A percentile compares a stretch with the other conserved stretches of the same genome.
Conservation (phyloP, 2,888 invertebrate genomes). For the Lithophane ornitopus region DNA sequence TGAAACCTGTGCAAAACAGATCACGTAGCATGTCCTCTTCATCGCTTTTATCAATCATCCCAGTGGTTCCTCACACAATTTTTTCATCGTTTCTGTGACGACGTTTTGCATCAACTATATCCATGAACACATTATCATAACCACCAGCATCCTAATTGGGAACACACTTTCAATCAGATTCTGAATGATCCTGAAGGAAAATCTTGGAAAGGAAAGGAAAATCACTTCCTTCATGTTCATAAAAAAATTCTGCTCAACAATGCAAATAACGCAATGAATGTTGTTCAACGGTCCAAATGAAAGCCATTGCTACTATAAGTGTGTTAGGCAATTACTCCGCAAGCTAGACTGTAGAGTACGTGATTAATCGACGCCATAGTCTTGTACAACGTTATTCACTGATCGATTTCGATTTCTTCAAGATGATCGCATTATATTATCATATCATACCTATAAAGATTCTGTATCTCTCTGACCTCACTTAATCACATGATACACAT, state of each 20-base stretch:
- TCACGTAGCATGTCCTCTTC: neutral
- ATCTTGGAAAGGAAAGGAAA: too few species aligned
- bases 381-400: neutral
- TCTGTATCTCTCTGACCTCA: constrained; percentile 34
- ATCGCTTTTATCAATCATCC: neutral
- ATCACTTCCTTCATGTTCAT: too few species aligned
- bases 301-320: too few species aligned
- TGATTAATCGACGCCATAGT: neutral
- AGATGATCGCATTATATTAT: constrained; percentile 39
- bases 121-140: neutral
- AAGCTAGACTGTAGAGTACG: neutral
- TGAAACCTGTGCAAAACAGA: neutral
- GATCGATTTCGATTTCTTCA: constrained; percentile 31
- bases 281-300: too few species aligned
- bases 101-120: neutral
- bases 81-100: too few species aligned
- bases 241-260: too few species aligned
- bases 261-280: too few species aligned
- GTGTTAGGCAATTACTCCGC: neutral
- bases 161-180: neutral
- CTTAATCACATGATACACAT: constrained; percentile 31
- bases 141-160: neutral
- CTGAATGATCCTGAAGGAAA: neutral
- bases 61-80: neutral
- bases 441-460: constrained; percentile 28